Conservation (phyloP, 2,113 vertebrate genomes). For the Triplophysa dalaica region DNA sequence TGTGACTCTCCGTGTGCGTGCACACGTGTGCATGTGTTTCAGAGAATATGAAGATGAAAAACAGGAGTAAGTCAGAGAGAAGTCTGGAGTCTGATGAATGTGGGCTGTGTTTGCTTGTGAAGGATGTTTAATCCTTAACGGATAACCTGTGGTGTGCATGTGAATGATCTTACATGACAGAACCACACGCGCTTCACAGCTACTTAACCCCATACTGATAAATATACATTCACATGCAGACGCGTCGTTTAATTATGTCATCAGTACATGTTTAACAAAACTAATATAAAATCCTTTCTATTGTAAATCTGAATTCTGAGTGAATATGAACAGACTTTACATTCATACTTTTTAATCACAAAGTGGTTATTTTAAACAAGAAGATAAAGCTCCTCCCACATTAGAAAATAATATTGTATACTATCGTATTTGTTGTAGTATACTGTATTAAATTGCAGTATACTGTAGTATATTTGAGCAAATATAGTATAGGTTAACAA, state of each 20-base stretch:
- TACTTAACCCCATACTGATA: neutral
- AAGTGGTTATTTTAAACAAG: too few relatives aligned
- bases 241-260: neutral
- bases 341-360: too few relatives aligned
- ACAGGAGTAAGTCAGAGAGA: constrained; percentile 5
- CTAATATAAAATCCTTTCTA: too few relatives aligned
- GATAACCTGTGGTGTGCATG: constrained; percentile 3
- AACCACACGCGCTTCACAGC: neutral
- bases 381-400: too few relatives aligned
- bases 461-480: too few relatives aligned
- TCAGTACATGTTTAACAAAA: neutral
- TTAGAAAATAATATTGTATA: too few relatives aligned
- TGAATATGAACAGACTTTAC: too few relatives aligned
- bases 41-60: constrained; percentile 14
- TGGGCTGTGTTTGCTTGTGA: constrained; percentile 19
- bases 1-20: constrained; percentile 21
- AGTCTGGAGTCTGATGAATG: constrained; percentile 30
- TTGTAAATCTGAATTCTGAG: too few relatives aligned
- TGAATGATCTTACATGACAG: constrained; percentile 14
- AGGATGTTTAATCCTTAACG: neutral
- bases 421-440: too few relatives aligned
- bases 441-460: too few relatives aligned
- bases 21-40: constrained; percentile 14
- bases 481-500: too few relatives aligned
- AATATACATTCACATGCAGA: neutral